Conservation (phyloP, 2,797 vertebrate species). For the Eidolon dupreanum region DNA sequence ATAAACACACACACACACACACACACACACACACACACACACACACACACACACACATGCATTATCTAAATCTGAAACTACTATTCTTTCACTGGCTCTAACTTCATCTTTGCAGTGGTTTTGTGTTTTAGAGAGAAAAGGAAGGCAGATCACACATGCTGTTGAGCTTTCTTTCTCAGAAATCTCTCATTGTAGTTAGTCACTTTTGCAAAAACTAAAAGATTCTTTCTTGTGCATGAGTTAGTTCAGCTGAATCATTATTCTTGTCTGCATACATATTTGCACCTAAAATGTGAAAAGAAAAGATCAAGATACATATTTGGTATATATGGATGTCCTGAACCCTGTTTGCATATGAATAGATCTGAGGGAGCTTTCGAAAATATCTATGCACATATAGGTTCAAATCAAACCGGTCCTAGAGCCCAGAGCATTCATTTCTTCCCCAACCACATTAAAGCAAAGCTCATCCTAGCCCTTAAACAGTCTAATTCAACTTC, state of each 20-base stretch:
- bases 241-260: conserved; percentile 84
- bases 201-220: conserved; percentile 83
- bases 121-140: neutral
- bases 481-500: neutral
- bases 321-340: neutral
- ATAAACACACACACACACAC: neutral
- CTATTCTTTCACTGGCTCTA: neutral
- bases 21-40: neutral
- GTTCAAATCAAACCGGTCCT: neutral
- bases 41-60: too few relatives aligned
- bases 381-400: neutral
- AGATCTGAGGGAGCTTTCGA: neutral
- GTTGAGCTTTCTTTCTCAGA: neutral
- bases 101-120: neutral
- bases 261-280: conserved; percentile 87
- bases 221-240: conserved; percentile 82
- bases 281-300: conserved; percentile 80
- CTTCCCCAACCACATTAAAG: neutral
- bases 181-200: conserved; percentile 48
- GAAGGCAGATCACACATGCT: neutral
- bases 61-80: neutral
- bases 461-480: neutral
- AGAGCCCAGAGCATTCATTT: neutral
- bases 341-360: neutral
- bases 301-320: neutral